Conservation (phyloP, 2,113 vertebrate genomes). For the Bufo gargarizans region DNA sequence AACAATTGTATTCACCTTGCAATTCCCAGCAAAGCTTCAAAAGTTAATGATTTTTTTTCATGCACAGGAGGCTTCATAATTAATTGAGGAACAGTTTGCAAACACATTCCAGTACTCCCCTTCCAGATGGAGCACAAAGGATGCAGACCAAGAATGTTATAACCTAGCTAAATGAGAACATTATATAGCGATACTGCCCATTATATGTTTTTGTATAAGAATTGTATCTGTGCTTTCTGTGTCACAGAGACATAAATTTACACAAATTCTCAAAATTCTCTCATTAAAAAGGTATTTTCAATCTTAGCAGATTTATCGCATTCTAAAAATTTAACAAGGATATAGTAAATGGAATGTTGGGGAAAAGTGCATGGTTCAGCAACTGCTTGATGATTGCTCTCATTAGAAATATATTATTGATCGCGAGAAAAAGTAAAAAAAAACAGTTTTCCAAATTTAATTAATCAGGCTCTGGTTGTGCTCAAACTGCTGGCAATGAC, state of each 20-base stretch:
- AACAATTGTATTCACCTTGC: conserved; percentile 27
- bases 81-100: conserved; percentile 30
- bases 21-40: background rate
- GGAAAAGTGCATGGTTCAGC: background rate
- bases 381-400: background rate
- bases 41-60: conserved; percentile 28
- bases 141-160: background rate
- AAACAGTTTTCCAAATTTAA: background rate
- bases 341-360: background rate
- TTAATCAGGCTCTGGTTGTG: background rate
- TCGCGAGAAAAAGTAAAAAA: background rate
- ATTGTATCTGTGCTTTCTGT: background rate
- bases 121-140: conserved; percentile 29
- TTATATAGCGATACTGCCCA: conserved; percentile 6
- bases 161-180: background rate
- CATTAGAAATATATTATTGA: background rate
- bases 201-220: background rate
- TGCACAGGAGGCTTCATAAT: conserved; percentile 28
- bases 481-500: background rate
- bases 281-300: background rate
- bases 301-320: background rate
- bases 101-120: conserved; percentile 17
- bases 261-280: background rate
- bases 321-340: background rate
- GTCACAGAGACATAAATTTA: background rate